Evolutionary conservation across 2,888 invertebrate species (phyloP).

Genomic region (Tetropium fuscum): DNA sequence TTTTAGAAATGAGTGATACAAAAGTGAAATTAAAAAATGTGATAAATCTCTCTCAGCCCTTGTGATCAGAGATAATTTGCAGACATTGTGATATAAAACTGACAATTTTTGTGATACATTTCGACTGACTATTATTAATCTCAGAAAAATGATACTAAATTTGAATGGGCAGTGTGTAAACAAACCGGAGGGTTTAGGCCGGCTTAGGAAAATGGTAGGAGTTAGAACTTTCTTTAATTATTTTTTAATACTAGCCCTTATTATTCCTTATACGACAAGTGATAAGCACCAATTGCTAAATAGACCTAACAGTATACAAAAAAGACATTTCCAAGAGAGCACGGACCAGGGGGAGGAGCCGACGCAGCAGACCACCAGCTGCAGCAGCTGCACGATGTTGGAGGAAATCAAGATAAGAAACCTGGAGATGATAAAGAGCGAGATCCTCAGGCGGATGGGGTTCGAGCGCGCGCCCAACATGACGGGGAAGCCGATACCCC

Average conservation of each 20-base stretch:
- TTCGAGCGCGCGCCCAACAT: slow-evolving; percentile 70
- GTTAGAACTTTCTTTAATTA: slow-evolving; percentile 36
- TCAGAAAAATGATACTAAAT: slow-evolving; percentile 33
- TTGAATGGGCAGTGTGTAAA: background rate
- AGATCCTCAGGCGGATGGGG: slow-evolving; percentile 72
- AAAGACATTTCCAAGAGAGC: slow-evolving; percentile 31
- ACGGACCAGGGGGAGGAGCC: slow-evolving; percentile 31
- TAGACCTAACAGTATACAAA: slow-evolving; percentile 42
- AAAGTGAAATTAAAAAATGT: slow-evolving; percentile 44
- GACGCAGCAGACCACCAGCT: slow-evolving; percentile 53
- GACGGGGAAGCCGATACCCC: slow-evolving; percentile 70
- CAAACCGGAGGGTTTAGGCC: slow-evolving; percentile 14
- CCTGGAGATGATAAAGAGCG: slow-evolving; percentile 71
- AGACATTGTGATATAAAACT: slow-evolving; percentile 39
- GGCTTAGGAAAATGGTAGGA: slow-evolving; percentile 27
- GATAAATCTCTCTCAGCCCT: slow-evolving; percentile 39
- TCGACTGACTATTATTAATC: slow-evolving; percentile 35
- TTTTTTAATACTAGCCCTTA: slow-evolving; percentile 27
- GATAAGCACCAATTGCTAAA: slow-evolving; percentile 36
- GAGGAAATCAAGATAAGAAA: slow-evolving; percentile 71
- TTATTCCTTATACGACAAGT: slow-evolving; percentile 36
- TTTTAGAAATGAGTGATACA: slow-evolving; percentile 38
- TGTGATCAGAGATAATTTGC: slow-evolving; percentile 23
- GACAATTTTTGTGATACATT: slow-evolving; percentile 39
- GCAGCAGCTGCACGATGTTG: slow-evolving; percentile 69